These are phyloP conservation scores for Notocelia uddmanniana DNA, from an alignment of 2,888 invertebrate genomes.

Conservation along the genomic window DNA sequence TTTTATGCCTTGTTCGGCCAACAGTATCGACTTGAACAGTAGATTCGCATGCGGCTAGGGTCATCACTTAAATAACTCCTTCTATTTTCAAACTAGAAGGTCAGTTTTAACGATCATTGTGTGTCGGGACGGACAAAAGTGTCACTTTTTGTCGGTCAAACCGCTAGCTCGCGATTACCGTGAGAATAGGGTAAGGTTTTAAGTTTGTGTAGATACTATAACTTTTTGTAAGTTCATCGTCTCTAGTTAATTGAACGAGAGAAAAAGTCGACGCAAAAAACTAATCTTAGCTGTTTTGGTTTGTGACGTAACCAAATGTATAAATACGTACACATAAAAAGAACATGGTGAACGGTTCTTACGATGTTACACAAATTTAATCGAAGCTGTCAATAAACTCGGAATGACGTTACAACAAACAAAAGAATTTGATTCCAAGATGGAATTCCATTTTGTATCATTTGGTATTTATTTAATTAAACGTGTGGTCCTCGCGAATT, in stretches of 20 bases:
- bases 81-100: constrained; percentile 47
- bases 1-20: constrained; percentile 67
- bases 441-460: neutral
- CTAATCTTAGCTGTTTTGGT: constrained; percentile 24
- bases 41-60: constrained; percentile 48
- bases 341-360: constrained; percentile 3
- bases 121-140: constrained; percentile 44
- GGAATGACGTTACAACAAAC: constrained; percentile 8
- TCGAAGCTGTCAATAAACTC: constrained; percentile 33
- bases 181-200: constrained; percentile 36
- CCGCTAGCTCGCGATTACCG: constrained; percentile 41
- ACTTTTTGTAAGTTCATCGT: constrained; percentile 28
- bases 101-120: constrained; percentile 46
- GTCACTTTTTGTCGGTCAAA: constrained; percentile 46
- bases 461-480: neutral
- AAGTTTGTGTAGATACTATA: constrained; percentile 7
- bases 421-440: neutral
- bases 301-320: constrained; percentile 30
- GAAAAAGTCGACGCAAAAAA: constrained; percentile 37
- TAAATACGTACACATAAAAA: constrained; percentile 14
- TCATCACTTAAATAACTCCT: constrained; percentile 44
- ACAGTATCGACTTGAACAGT: constrained; percentile 67
- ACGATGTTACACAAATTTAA: constrained; percentile 24
- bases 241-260: constrained; percentile 37
- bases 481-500: too few species aligned